Evolutionary conservation across 2,888 invertebrate species (phyloP), one percentile per base, ranked within the genome.

Genomic region (Trypoxylon attenuatum): DNA sequence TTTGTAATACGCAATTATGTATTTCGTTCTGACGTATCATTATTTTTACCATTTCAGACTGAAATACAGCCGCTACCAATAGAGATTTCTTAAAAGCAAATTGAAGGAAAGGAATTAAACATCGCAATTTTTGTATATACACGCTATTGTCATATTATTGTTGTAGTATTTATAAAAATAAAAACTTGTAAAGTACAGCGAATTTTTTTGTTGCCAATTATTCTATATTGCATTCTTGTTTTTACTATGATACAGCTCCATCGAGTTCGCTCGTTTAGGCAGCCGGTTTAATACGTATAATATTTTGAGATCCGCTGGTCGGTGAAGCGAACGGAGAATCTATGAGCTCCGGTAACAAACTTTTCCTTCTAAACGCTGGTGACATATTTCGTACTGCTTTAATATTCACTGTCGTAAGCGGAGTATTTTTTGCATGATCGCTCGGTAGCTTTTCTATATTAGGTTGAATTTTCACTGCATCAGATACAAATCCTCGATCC

Each of bases 391-490:
- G 52, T 2, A 71, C 58, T 16, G 74, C 46, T 50, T 78, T 76
- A 1, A 84, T 79, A 33, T 78, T 77, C 6, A 84, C 73, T 1
- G 82, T 84, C 49, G 53, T 77, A 6, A 85, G 71, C 1, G 84
- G 83, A 5, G 82, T 80, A 38, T 84, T 33, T 33, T 10, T 33
- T 1, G n/a, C 10, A 4, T 33, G 13, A 8, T 13, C 10, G n/a
- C 6, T 2, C 10, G n/a, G 33, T 3, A 13, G 10, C 33, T 33
- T 13, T 13, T 5, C 33, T 33, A 13, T 33, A n/a, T n/a, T n/a
- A n/a, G n/a, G n/a, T n/a, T n/a, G n/a, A n/a, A n/a, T n/a, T n/a
- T n/a, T n/a, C n/a, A n/a, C n/a, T n/a, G n/a, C n/a, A n/a, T n/a
- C n/a, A n/a, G n/a, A n/a, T n/a, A n/a, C n/a, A n/a, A n/a, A n/a